phyloP scores from a whole-genome alignment of 1,140 invertebrate species.

The Adelges cooleyi region DNA sequence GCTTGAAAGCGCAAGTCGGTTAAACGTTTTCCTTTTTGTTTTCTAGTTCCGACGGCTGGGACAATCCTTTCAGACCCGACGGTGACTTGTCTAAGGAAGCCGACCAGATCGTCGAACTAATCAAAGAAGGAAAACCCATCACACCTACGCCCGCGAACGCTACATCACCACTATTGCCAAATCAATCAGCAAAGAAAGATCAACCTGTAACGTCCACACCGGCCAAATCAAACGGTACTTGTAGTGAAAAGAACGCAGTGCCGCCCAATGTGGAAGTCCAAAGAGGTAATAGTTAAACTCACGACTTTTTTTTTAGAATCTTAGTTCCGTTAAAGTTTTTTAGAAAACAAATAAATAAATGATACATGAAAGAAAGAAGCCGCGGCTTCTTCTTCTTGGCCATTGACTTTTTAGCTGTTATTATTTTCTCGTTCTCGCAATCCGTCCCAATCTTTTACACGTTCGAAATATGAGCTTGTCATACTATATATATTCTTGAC shows the following conservation, averaged over 20 bases:
- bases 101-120: conserved; percentile 88
- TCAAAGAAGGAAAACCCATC: conserved; percentile 78
- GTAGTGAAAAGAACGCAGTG: conserved; percentile 35
- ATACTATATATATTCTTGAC: no score
- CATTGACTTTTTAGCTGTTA: no score
- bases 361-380: no score
- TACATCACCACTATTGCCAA: conserved; percentile 39
- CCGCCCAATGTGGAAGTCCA: conserved; percentile 30
- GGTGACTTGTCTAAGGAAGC: conserved; percentile 88
- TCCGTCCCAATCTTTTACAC: no score
- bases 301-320: conserved; percentile 37
- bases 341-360: no score
- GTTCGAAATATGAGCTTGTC: no score
- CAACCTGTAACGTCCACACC: conserved; percentile 38
- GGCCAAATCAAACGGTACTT: conserved; percentile 37
- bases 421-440: no score
- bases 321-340: no score
- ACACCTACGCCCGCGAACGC: conserved; percentile 48
- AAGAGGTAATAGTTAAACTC: conserved; percentile 31
- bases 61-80: conserved; percentile 93
- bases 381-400: no score
- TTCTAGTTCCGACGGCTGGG: conserved; percentile 84
- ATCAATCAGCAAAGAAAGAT: conserved; percentile 33
- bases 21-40: no score
- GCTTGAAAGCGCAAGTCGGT: no score